phyloP scores from a whole-genome alignment of 2,888 invertebrate species.

The Odontothrips loti region DNA sequence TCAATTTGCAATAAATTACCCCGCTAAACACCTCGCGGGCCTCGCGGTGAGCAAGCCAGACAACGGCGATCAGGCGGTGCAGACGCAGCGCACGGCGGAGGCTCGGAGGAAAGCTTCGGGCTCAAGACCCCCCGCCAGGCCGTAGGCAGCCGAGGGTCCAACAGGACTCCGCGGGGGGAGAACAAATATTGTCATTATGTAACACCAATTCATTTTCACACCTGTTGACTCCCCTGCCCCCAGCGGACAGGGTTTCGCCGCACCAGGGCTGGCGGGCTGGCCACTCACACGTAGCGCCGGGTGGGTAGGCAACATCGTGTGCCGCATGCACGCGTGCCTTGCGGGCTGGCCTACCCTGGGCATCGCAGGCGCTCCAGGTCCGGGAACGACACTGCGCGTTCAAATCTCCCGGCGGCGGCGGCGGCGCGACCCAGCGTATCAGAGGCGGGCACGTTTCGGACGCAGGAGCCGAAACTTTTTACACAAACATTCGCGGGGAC shows the following conservation, averaged over 20 bases:
- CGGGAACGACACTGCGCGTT: not conserved
- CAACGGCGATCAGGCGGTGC: not conserved
- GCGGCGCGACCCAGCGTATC: not conserved
- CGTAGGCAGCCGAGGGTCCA: not conserved
- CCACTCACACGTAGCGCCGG: too few species aligned
- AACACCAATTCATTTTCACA: not conserved
- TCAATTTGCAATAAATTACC: constrained; percentile 23
- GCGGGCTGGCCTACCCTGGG: too few species aligned
- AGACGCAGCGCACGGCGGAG: not conserved
- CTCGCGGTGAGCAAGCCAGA: not conserved
- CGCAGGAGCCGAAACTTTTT: too few species aligned
- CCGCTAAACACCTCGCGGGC: not conserved
- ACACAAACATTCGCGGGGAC: too few species aligned
- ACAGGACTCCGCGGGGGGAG: not conserved
- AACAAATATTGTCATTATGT: constrained; percentile 2
- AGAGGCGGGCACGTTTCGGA: too few species aligned
- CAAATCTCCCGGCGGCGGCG: not conserved
- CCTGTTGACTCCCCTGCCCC: not conserved
- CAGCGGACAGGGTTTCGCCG: not conserved
- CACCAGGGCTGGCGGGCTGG: too few species aligned
- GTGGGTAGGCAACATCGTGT: too few species aligned
- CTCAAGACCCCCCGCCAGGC: not conserved
- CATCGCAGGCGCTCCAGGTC: not conserved
- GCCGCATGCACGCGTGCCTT: too few species aligned
- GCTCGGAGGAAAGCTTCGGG: too few species aligned